Percentiles rank a stretch among this genome's conserved stretches.
Evolutionary conservation across 64 coral and sea anemone genomes (phyloP).

Genomic region (Actinia tenebrosa): DNA sequence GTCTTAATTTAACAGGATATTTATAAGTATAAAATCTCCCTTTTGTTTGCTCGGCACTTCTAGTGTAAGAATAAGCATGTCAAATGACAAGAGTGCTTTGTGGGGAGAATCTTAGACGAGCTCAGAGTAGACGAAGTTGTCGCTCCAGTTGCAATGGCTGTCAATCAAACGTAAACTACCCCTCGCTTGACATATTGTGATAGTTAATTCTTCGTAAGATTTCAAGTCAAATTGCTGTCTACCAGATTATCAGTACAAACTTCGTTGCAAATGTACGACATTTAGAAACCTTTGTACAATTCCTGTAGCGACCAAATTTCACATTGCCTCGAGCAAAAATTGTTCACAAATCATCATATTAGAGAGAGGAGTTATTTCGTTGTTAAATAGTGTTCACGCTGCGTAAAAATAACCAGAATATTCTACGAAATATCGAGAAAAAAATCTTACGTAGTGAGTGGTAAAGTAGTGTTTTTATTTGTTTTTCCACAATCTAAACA

Average conservation of each 20-base stretch:
- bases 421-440: not conserved
- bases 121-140: too few relatives aligned
- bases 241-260: too few relatives aligned
- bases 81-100: too few relatives aligned
- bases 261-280: too few relatives aligned
- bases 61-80: not conserved
- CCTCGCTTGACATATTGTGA: too few relatives aligned
- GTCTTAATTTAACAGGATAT: slow-evolving; percentile 13
- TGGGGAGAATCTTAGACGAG: too few relatives aligned
- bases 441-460: not conserved
- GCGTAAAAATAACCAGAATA: not conserved
- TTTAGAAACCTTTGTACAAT: not conserved
- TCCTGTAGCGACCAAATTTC: not conserved
- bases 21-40: not conserved
- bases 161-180: too few relatives aligned
- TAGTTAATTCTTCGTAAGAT: too few relatives aligned
- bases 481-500: not conserved
- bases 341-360: not conserved
- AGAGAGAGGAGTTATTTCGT: not conserved
- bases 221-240: too few relatives aligned
- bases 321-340: not conserved
- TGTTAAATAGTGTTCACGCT: slow-evolving; percentile 4
- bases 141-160: too few relatives aligned
- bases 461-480: not conserved
- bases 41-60: not conserved